A percentile compares a stretch with the other conserved stretches of the same genome.
Conservation (phyloP, 2,888 invertebrate genomes). For the Leptinotarsa rubiginosa region DNA sequence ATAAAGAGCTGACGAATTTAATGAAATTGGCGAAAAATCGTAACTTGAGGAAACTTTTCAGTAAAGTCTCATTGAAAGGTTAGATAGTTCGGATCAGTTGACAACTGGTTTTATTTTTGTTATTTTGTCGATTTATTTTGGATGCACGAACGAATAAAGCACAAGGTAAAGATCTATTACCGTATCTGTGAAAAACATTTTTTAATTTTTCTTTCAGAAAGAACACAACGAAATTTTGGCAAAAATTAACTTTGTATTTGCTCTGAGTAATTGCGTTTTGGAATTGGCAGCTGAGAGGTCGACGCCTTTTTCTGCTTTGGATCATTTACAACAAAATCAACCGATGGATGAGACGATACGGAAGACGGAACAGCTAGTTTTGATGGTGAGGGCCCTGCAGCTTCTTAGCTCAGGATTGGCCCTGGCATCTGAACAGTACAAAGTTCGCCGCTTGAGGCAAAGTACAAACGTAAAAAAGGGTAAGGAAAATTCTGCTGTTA, state of each 20-base stretch:
- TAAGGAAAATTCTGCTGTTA: slow-evolving; percentile 62
- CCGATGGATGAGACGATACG: slow-evolving; percentile 65
- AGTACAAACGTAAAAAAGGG: slow-evolving; percentile 92
- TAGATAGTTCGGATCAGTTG: too few species aligned
- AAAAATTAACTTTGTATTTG: slow-evolving; percentile 96
- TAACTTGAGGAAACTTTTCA: too few species aligned
- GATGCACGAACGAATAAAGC: too few species aligned
- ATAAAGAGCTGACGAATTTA: too few species aligned
- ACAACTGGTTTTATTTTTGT: too few species aligned
- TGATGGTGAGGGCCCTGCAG: slow-evolving; percentile 91
- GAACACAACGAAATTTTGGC: slow-evolving; percentile 97
- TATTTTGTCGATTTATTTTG: too few species aligned
- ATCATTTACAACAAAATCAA: slow-evolving; percentile 48
- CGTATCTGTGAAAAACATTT: background rate
- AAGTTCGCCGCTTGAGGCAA: slow-evolving; percentile 86
- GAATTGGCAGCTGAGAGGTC: slow-evolving; percentile 87
- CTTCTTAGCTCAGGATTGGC: slow-evolving; percentile 94
- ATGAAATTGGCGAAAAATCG: too few species aligned
- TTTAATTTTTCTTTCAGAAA: slow-evolving; percentile 69
- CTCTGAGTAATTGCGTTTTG: slow-evolving; percentile 93
- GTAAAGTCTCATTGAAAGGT: too few species aligned
- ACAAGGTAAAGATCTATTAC: too few species aligned
- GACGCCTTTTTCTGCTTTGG: slow-evolving; percentile 74
- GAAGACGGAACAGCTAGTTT: slow-evolving; percentile 83
- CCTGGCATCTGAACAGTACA: slow-evolving; percentile 88